A percentile compares a stretch with the other conserved stretches of the same genome.
Conservation (phyloP, 2,797 vertebrate species). For the Sparidentex hasta region DNA sequence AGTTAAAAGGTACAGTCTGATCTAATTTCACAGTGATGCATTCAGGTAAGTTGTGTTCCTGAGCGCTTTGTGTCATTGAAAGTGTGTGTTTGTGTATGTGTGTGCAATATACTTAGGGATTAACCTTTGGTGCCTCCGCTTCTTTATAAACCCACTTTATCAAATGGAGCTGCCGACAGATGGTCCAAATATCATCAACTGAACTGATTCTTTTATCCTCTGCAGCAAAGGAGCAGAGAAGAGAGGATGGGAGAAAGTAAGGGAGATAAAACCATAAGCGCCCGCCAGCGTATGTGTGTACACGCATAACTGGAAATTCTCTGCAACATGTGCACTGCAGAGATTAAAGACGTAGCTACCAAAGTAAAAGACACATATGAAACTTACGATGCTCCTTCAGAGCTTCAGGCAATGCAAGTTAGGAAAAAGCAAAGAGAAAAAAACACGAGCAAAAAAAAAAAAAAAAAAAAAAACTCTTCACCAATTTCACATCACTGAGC, state of each 20-base stretch:
- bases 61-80: too few species aligned
- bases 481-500: too few species aligned
- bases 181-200: conserved; percentile 52
- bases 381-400: background rate
- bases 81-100: background rate
- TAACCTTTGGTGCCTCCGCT: conserved; percentile 41
- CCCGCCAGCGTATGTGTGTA: background rate
- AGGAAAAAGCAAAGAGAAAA: too few species aligned
- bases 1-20: too few species aligned
- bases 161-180: conserved; percentile 63
- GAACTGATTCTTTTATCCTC: conserved; percentile 36
- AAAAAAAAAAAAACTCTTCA: too few species aligned
- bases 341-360: conserved; percentile 3
- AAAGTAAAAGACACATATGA: background rate
- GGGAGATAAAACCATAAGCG: conserved; percentile 14
- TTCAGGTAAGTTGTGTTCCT: too few species aligned
- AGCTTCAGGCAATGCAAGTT: background rate
- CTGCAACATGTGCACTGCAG: background rate
- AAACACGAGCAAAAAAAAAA: too few species aligned
- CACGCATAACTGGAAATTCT: background rate
- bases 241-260: conserved; percentile 14
- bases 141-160: conserved; percentile 66
- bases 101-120: conserved; percentile 37
- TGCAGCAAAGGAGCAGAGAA: conserved; percentile 3
- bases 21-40: too few species aligned